Conservation (phyloP, 1,140 invertebrate genomes). For the Euura saliciscinereae region DNA sequence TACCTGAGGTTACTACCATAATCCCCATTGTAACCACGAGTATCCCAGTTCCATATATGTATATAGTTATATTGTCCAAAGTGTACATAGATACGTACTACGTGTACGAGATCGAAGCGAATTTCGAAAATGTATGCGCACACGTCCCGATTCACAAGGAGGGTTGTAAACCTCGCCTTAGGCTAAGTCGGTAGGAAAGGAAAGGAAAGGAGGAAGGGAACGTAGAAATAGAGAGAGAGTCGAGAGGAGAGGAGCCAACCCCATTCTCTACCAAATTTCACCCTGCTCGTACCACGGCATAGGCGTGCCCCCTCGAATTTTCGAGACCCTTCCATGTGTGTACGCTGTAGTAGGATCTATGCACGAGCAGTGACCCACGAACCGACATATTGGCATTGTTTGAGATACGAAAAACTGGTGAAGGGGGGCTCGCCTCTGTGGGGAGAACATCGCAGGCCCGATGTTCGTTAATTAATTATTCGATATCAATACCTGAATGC, state of each 20-base stretch:
- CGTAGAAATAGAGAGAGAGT: neutral
- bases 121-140: conserved; percentile 53
- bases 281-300: conserved; percentile 32
- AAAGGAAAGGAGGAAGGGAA: conserved; percentile 17
- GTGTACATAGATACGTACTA: neutral
- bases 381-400: conserved; percentile 53
- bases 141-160: conserved; percentile 53
- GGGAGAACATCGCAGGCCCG: too few species aligned
- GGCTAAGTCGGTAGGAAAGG: conserved; percentile 36
- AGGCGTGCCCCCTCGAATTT: conserved; percentile 20
- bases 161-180: conserved; percentile 50
- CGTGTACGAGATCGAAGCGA: conserved; percentile 22
- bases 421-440: neutral
- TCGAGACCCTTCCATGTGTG: conserved; percentile 9
- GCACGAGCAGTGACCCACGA: conserved; percentile 46
- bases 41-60: neutral
- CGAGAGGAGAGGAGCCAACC: conserved; percentile 34
- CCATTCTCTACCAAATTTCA: conserved; percentile 48
- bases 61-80: neutral
- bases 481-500: too few species aligned
- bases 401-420: conserved; percentile 37
- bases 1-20: neutral
- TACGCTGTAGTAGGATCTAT: conserved; percentile 31
- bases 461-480: too few species aligned
- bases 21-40: neutral